Evolutionary conservation across 2,888 invertebrate genomes (phyloP).

Genomic region (Exephanes ischioxanthus): DNA sequence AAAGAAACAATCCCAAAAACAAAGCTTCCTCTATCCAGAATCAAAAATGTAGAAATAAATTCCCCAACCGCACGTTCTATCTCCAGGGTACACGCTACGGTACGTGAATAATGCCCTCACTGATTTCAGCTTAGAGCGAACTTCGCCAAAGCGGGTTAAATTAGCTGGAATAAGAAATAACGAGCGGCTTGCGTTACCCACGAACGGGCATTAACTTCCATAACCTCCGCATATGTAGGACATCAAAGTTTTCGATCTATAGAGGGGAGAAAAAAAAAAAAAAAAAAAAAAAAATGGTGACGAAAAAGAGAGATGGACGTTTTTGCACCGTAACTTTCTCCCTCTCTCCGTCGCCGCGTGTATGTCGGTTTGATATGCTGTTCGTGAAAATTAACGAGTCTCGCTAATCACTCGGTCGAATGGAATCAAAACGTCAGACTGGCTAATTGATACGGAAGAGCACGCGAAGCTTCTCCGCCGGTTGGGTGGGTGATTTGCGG

Average conservation of each 20-base stretch:
- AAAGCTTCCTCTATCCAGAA: too few relatives aligned
- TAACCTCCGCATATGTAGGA: constrained; percentile 8
- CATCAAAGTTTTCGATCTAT: constrained; percentile 10
- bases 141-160: constrained; percentile 7
- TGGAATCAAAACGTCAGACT: constrained; percentile 55
- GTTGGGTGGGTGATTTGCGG: constrained; percentile 21
- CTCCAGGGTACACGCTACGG: too few relatives aligned
- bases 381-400: constrained; percentile 52
- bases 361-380: constrained; percentile 14
- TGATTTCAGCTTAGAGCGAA: background rate
- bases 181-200: constrained; percentile 5
- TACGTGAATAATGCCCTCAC: background rate
- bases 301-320: constrained; percentile 1
- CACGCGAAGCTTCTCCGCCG: constrained; percentile 39
- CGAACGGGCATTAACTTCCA: constrained; percentile 5
- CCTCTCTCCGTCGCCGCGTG: background rate
- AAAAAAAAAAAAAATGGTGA: background rate
- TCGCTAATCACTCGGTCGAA: constrained; percentile 58
- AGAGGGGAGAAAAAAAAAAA: constrained; percentile 1
- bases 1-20: too few relatives aligned
- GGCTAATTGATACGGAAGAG: constrained; percentile 63
- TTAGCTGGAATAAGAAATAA: background rate
- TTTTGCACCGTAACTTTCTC: background rate
- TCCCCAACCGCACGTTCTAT: too few relatives aligned
- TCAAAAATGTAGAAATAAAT: too few relatives aligned